Evolutionary conservation across 2,113 vertebrate genomes (phyloP), one percentile per base, ranked within the genome.

Genomic region (Eudyptes chrysolophus): DNA sequence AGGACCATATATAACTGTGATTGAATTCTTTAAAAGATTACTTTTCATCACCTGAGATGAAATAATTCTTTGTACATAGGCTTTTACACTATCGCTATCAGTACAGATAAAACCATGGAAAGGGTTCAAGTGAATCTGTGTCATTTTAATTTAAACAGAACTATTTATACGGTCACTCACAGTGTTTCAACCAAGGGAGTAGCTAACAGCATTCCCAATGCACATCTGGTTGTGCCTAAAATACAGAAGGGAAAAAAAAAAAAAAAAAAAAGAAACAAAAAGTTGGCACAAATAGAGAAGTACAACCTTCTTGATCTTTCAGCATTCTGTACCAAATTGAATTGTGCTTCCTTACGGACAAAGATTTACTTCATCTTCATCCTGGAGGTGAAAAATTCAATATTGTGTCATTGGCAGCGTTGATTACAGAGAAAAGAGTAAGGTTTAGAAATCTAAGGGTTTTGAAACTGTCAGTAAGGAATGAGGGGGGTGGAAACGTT

Each of bases 271-370:
- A 19, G 16, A 27, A 42, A 42, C 42, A 42, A 74, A 34, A 36
- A 8, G 2, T 42, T 4, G 27, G 4, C 8, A n/a, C 14, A 42
- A 19, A 40, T 42, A 61, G 1, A 3, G 4, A 65, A 85, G 6
- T 17, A 27, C 18, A 58, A 30, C 52, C 30, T 84, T 80, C 30
- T 68, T 64, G 40, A 44, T 26, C 11, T 66, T 51, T 48, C 38
- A 55, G 21, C 1, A 17, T 38, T 44, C 51, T 49, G 7, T 80
- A 5, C 4, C 71, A 80, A 68, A 80, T 10, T 57, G 19, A 76
- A 61, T 52, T 83, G 6, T 26, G 2, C 13, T 66, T 83, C 40
- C 6, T 57, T 48, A 48, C 16, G 17, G 76, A 38, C 6, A 55
- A 76, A 61, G 12, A 24, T 58, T 69, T 77, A 36, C 9, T 81